Evolutionary conservation across 2,797 vertebrate genomes (phyloP).

Genomic region (Scyliorhinus canicula): DNA sequence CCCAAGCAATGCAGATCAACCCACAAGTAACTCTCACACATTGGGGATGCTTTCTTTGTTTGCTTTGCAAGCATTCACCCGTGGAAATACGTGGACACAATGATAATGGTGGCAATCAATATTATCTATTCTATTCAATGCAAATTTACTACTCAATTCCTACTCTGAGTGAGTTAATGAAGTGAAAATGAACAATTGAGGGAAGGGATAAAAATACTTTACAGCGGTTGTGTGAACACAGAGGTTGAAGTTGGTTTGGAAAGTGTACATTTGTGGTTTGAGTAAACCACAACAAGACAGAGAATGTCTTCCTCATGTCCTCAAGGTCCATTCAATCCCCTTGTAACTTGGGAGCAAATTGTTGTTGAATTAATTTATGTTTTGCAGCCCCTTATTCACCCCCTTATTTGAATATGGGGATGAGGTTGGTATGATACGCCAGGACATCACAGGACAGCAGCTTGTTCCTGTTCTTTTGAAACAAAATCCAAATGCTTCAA

Average conservation of each 20-base stretch:
- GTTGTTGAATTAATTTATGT: background rate
- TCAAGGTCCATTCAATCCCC: background rate
- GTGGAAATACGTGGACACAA: background rate
- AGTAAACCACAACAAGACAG: background rate
- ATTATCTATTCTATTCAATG: background rate
- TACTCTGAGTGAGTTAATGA: background rate
- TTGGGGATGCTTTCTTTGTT: background rate
- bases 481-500: background rate
- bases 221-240: background rate
- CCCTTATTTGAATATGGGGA: too few relatives aligned
- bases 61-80: background rate
- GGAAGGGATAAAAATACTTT: background rate
- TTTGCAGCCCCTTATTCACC: too few relatives aligned
- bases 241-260: background rate
- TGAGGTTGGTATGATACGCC: too few relatives aligned
- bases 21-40: background rate
- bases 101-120: background rate
- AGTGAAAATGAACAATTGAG: background rate
- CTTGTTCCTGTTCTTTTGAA: background rate
- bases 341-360: background rate
- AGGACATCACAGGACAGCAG: too few relatives aligned
- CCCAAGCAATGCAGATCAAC: background rate
- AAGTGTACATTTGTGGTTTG: background rate
- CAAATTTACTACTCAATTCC: background rate
- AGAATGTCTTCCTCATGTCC: background rate